Evolutionary conservation across 2,797 vertebrate genomes (phyloP).

Genomic region (Nannoperca obscura): DNA sequence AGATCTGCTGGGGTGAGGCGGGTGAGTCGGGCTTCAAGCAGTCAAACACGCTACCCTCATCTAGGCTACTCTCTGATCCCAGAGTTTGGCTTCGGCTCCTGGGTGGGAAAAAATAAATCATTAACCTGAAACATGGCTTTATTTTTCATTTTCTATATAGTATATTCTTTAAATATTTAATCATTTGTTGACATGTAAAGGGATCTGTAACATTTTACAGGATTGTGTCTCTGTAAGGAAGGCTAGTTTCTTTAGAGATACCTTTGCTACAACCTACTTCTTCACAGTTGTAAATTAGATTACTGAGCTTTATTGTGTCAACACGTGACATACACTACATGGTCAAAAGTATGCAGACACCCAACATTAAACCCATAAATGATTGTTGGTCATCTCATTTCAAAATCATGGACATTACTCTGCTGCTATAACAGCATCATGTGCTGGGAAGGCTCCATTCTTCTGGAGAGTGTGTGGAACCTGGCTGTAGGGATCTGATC

Average conservation of each 20-base stretch:
- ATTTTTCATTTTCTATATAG: not conserved
- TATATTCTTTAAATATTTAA: not conserved
- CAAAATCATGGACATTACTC: not conserved
- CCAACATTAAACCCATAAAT: not conserved
- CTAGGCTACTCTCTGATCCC: slow-evolving; percentile 92
- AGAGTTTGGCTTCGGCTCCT: slow-evolving; percentile 94
- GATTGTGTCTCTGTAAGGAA: not conserved
- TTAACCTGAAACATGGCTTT: not conserved
- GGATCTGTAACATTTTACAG: not conserved
- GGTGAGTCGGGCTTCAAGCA: slow-evolving; percentile 93
- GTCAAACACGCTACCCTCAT: slow-evolving; percentile 94
- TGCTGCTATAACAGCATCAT: not conserved
- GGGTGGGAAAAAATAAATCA: not conserved
- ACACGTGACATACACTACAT: not conserved
- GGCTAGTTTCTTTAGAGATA: not conserved
- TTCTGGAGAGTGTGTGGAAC: no score
- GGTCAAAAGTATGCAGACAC: not conserved
- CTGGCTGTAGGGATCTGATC: not conserved
- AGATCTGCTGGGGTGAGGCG: slow-evolving; percentile 90
- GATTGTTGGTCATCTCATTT: not conserved
- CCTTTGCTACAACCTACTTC: not conserved
- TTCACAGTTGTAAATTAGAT: not conserved
- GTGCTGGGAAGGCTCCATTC: not conserved
- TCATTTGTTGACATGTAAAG: not conserved
- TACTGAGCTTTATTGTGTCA: not conserved